Evolutionary conservation across 2,797 vertebrate genomes (phyloP), one percentile per base, ranked within the genome.

Genomic region (Amblyopsis hoosieri): DNA sequence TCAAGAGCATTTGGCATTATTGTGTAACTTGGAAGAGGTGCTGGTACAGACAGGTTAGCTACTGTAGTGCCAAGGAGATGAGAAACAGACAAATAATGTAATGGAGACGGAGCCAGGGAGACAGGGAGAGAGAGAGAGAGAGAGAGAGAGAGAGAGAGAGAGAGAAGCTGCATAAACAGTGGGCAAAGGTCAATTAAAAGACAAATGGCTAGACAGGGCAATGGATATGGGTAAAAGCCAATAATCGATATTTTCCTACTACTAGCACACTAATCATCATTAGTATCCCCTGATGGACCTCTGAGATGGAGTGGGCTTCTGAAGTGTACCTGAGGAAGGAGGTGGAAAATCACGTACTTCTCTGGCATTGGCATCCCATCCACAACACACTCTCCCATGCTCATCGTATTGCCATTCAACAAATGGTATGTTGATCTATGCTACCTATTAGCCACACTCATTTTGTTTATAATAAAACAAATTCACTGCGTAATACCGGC

Each of bases 181-280:
- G 45, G 48, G 57, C 59, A 48, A 56, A 17, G 12, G 42, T 49
- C 62, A 72, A 57, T 60, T 57, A 42, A 65, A 52, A 52, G 60
- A 71, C 64, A 66, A 62, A 71, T 62, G 65, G 84, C 75, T 80
- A 81, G 81, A 84, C 80, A 75, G 58, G 13, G 46, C 84, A 87
- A 87, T 67, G 8, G 76, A 82, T 81, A 78, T 60, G 57, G 70
- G 72, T 64, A 47, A 57, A 71, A 52, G 55, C 65, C 64, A 58
- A 76, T 82, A 85, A 86, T 81, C 76, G 54, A 64, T 80, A 72
- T 29, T 45, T 57, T 64, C 56, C 60, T 11, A 49, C 45, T 60
- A 59, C 45, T 59, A 62, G 45, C 63, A 51, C 58, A 15, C 31
- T 14, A 56, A 72, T 81, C 60, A 74, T 69, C 64, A 83, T 59